phyloP scores from a whole-genome alignment of 2,113 vertebrate genomes.

The Seriola rivoliana region DNA sequence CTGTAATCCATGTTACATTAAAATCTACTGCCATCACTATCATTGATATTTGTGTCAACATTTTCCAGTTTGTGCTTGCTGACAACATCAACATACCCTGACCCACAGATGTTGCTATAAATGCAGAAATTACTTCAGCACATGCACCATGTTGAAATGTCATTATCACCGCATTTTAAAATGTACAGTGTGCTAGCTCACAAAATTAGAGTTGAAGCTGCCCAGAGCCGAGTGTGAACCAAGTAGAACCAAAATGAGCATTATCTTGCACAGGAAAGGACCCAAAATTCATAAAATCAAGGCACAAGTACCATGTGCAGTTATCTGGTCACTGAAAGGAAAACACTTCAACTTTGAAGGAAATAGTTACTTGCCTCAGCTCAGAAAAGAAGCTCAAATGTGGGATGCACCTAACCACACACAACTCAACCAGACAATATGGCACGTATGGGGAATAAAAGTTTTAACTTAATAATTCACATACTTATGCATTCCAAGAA shows the following conservation, averaged over 20 bases:
- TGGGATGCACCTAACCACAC: not conserved
- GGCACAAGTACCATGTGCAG: too few relatives aligned
- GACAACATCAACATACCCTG: too few relatives aligned
- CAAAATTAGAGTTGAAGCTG: not conserved
- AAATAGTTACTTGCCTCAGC: not conserved
- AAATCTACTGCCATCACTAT: too few relatives aligned
- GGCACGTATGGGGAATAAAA: constrained; percentile 3
- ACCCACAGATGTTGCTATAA: too few relatives aligned
- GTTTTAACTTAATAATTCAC: constrained; percentile 53
- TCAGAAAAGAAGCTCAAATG: not conserved
- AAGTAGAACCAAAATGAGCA: not conserved
- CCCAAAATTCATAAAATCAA: not conserved
- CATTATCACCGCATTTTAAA: not conserved
- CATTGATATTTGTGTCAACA: too few relatives aligned
- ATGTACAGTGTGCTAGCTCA: not conserved
- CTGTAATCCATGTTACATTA: too few relatives aligned
- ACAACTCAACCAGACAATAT: constrained; percentile 6
- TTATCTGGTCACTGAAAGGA: not conserved
- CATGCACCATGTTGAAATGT: too few relatives aligned
- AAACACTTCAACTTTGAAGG: not conserved
- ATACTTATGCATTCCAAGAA: constrained; percentile 30
- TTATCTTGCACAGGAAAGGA: not conserved
- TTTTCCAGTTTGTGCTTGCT: too few relatives aligned
- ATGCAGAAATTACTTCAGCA: too few relatives aligned
- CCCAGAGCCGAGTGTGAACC: not conserved